Evolutionary conservation across 2,888 invertebrate species (phyloP), one percentile per base, ranked within the genome.

Genomic region (Tinea semifulvella): DNA sequence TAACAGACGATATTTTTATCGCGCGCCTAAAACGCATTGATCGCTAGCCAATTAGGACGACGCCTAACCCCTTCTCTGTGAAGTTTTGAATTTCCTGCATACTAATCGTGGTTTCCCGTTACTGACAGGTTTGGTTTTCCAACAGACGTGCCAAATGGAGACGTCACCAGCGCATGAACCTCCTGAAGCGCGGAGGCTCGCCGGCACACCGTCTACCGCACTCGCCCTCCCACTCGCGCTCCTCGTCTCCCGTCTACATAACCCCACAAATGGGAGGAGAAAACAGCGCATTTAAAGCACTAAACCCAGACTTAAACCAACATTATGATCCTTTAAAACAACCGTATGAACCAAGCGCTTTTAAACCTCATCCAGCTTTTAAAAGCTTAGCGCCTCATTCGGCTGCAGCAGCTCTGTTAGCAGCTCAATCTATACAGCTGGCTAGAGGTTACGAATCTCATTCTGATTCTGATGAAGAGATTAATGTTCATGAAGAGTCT

Each of bases 91-190:
- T 16, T 22, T 11, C 13, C 67, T 63, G 68, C 67, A 72, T 74
- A 80, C 80, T 80, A 80, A 80, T 80, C 71, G 68, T 62, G 68
- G 68, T 79, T 75, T 79, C 77, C 80, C 88, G 86, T 88, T 87
- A 86, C 86, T 89, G 90, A 89, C 91, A 96, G 96, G 96, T 96
- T 90, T 96, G 96, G 96, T 96, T 96, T 93, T 96, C 95, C 88
- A 96, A 96, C 91, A 94, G 96, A 91, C 91, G 96, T 85, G 96
- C 96, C 83, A 96, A 96, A 87, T 96, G 95, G 95, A 90, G 96
- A 79, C 92, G 96, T 68, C 95, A 96, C 82, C 95, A 96, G 80
- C 91, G 95, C 75, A 94, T 95, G 92, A 94, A 91, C 82, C 88
- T 93, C 63, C 87, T 94, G 81, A 93, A 93, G 79, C 90, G 91